phyloP scores from a whole-genome alignment of 2,797 vertebrate genomes.

The Pempheris klunzingeri region DNA sequence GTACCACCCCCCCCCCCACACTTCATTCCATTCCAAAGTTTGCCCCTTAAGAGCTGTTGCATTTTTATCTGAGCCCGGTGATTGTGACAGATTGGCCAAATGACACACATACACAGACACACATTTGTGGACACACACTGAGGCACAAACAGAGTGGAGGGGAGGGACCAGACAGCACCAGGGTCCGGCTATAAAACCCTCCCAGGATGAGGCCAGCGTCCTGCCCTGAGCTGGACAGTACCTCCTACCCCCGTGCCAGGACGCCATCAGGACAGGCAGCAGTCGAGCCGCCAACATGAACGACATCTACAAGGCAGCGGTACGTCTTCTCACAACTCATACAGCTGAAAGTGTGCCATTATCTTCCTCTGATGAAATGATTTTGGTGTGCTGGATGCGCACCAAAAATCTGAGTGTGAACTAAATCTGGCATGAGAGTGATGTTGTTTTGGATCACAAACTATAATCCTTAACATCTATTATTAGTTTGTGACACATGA shows the following conservation, averaged over 20 bases:
- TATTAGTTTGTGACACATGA: conserved; percentile 20
- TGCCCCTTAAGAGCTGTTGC: conserved; percentile 79
- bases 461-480: conserved; percentile 8
- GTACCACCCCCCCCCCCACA: conserved; percentile 45
- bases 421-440: conserved; percentile 33
- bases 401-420: conserved; percentile 38
- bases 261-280: conserved; percentile 72
- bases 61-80: conserved; percentile 85
- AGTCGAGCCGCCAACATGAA: conserved; percentile 82
- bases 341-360: conserved; percentile 20
- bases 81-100: conserved; percentile 84
- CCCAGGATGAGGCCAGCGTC: conserved; percentile 71
- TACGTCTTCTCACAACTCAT: conserved; percentile 68
- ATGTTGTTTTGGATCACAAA: conserved; percentile 35
- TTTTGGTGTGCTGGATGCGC: conserved; percentile 37
- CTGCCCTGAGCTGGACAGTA: conserved; percentile 78
- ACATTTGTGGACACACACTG: conserved; percentile 56
- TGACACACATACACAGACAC: conserved; percentile 76
- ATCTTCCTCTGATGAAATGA: conserved; percentile 11
- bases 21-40: conserved; percentile 83
- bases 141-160: conserved; percentile 64
- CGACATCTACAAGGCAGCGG: conserved; percentile 90
- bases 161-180: conserved; percentile 74
- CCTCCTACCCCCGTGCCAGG: conserved; percentile 72
- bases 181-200: conserved; percentile 80